Evolutionary conservation across 92 coral and sea anemone species (phyloP).

Genomic region (Palythoa grandiflora): DNA sequence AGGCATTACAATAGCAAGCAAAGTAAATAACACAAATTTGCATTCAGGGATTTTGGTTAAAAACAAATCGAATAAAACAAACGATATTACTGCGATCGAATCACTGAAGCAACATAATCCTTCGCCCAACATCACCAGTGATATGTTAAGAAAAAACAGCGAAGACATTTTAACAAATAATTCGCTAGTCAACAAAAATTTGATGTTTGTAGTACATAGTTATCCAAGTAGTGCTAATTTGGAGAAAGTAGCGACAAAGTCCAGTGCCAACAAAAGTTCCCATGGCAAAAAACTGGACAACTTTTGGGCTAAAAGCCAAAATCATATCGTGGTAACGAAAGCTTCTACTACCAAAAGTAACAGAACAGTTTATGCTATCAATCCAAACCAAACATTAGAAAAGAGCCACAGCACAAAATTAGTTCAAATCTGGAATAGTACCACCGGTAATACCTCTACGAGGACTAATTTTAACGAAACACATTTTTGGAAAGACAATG

Average conservation of each 20-base stretch:
- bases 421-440: not conserved
- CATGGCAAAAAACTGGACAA: not conserved
- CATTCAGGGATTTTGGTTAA: not conserved
- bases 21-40: not conserved
- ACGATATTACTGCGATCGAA: not conserved
- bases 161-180: not conserved
- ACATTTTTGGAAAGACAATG: constrained; percentile 36
- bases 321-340: not conserved
- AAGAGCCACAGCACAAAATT: not conserved
- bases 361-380: not conserved
- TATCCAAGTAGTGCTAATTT: not conserved
- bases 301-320: not conserved
- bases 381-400: not conserved
- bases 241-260: not conserved
- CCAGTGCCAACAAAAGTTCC: not conserved
- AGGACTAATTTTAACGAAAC: constrained; percentile 6
- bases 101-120: constrained; percentile 3
- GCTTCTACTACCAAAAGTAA: not conserved
- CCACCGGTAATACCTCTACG: not conserved
- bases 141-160: not conserved
- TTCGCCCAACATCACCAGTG: not conserved
- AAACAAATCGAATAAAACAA: not conserved
- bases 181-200: not conserved
- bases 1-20: constrained; percentile 15
- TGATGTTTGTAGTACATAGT: not conserved